Evolutionary conservation across 2,888 invertebrate species (phyloP).

Genomic region (Eristalis pertinax): DNA sequence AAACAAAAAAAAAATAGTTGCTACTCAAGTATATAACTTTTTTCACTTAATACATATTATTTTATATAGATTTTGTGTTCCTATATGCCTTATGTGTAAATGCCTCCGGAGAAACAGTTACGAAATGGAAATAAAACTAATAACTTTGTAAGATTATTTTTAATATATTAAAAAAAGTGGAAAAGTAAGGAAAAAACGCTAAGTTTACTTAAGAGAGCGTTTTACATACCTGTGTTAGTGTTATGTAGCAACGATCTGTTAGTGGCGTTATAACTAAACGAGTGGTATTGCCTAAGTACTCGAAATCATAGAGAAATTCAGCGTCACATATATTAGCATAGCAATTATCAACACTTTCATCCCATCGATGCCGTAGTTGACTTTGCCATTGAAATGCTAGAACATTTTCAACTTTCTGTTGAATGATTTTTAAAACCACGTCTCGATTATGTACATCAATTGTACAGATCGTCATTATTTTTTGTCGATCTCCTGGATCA

Average conservation of each 20-base stretch:
- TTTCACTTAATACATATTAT: too few species aligned
- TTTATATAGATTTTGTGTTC: too few species aligned
- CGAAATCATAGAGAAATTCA: slow-evolving; percentile 94
- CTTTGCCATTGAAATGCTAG: slow-evolving; percentile 96
- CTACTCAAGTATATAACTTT: too few species aligned
- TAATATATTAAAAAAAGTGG: too few species aligned
- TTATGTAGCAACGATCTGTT: slow-evolving; percentile 97
- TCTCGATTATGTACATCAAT: slow-evolving; percentile 98
- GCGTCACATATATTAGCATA: slow-evolving; percentile 98
- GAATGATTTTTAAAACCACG: slow-evolving; percentile 94
- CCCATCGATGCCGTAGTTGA: slow-evolving; percentile 93
- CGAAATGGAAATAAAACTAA: not conserved
- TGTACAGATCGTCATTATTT: slow-evolving; percentile 98
- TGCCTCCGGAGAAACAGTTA: too few species aligned
- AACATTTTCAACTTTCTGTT: slow-evolving; percentile 89
- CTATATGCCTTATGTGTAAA: too few species aligned
- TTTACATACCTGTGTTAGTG: slow-evolving; percentile 88
- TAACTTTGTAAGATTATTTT: not conserved
- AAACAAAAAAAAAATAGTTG: too few species aligned
- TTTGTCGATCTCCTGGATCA: slow-evolving; percentile 92
- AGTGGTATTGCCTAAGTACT: slow-evolving; percentile 97
- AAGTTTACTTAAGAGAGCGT: not conserved
- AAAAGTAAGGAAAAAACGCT: too few species aligned
- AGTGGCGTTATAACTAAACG: slow-evolving; percentile 96
- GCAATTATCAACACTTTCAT: slow-evolving; percentile 87